Evolutionary conservation across 2,888 invertebrate genomes (phyloP), one percentile per base, ranked within the genome.

Genomic region (Orthosia gracilis): DNA sequence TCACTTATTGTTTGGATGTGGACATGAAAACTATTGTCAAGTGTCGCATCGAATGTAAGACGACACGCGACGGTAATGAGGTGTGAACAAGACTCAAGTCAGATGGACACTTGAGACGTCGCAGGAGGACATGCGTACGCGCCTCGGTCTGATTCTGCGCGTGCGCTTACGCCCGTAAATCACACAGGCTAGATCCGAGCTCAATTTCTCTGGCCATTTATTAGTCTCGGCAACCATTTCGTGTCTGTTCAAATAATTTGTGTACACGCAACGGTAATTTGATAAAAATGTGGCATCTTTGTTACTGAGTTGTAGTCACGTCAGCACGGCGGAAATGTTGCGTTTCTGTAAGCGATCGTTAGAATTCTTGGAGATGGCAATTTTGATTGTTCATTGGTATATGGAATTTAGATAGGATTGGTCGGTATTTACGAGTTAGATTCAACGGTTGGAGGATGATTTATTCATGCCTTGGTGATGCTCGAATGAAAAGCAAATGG

Each of bases 61-160:
- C n/a, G 15, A 62, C 74, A 78, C 69, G 70, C 75, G 66, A 75
- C 54, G 26, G 71, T 82, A 79, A 76, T 80, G 80, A 85, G 74
- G 78, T 80, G 80, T 83, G 78, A 86, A 79, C 83, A 76, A 74
- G 40, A 40, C 40, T 7, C 31, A 40, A 40, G 81, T 80, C 73
- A 79, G 78, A 75, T 76, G 78, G 84, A 85, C 84, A 87, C 66
- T 75, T 82, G 85, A 87, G 87, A 78, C 72, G 73, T 47, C 59
- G 63, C 70, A 57, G 63, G 77, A 82, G 84, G 84, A 81, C 83
- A 71, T 67, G 78, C 76, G 69, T 73, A 77, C 73, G 72, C 84
- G 80, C 78, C 81, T 79, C 88, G 88, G 80, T 87, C 86, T 88
- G 83, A 85, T 87, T 88, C 64, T 71, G 82, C 82, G 73, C 79